phyloP scores from a whole-genome alignment of 2,113 vertebrate genomes.

The Condylura cristata region DNA sequence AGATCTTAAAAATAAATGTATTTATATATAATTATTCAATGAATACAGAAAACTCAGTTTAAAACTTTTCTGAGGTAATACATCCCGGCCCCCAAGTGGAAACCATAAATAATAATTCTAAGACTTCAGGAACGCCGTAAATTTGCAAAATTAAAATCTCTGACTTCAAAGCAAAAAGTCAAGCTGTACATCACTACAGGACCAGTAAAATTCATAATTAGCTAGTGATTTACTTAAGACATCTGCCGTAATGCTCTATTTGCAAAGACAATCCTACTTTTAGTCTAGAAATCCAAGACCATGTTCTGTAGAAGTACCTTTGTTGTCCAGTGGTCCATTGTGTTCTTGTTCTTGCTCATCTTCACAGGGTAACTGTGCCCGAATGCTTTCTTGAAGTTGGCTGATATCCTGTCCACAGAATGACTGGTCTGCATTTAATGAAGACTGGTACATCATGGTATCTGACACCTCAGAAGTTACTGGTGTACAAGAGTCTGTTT shows the following conservation, averaged over 20 bases:
- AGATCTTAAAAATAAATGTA: no score
- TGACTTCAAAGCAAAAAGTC: neutral
- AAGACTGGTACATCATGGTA: conserved; percentile 82
- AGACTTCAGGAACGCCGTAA: neutral
- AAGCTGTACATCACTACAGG: neutral
- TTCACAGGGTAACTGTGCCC: conserved; percentile 84
- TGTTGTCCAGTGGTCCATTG: conserved; percentile 82
- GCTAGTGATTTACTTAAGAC: neutral
- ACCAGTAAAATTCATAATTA: neutral
- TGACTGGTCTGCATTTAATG: neutral
- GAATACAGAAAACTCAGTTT: no score
- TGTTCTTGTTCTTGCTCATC: conserved; percentile 84
- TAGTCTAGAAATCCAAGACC: neutral
- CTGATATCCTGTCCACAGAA: conserved; percentile 81
- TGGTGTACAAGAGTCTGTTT: conserved; percentile 80
- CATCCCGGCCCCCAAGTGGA: fast-evolving
- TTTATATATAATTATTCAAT: no score
- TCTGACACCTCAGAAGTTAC: conserved; percentile 71
- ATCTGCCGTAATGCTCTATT: neutral
- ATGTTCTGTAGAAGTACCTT: conserved; percentile 79
- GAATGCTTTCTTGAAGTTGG: conserved; percentile 85
- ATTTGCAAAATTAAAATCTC: neutral
- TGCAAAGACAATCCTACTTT: neutral
- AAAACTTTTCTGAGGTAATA: neutral
- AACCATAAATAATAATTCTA: neutral